Evolutionary conservation across 2,113 vertebrate species (phyloP), one percentile per base, ranked within the genome.

Genomic region (Malaclemys terrapin): DNA sequence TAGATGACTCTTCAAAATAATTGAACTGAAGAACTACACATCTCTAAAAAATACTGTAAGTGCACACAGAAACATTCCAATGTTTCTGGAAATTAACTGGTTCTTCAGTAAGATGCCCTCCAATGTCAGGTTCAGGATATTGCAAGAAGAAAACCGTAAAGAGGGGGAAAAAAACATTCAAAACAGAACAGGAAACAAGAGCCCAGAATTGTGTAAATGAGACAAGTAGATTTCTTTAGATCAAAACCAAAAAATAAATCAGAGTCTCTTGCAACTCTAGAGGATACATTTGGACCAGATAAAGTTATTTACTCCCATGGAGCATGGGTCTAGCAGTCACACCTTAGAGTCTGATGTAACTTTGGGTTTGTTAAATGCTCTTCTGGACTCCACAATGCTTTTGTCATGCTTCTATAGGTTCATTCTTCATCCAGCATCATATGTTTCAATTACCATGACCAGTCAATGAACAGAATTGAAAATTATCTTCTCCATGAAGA

Each of bases 331-430:
- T 9, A 6, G 35, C 31, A n/a, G 31, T 69, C 62, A 69, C 31
- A 69, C 8, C 16, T 69, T 17, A n/a, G 62, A 35, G 35, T 19
- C 16, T 35, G 31, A 69, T 69, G 62, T 65, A 76, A 14, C 16
- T 72, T 62, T 42, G 11, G 4, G 56, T 22, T 59, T 38, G 31
- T 20, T 20, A 85, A 82, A 24, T 10, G 35, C 75, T 12, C 83
- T 17, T 0, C 20, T 2, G 31, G 22, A 1, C 52, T 2, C 0
- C 2, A 1, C 57, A 7, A 50, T n/a, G 54, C 4, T 14, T 69
- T 49, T 4, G 3, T 76, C 72, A 45, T 45, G 22, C 10, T 45
- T 45, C 72, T 45, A 45, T n/a, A n/a, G 62, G 24, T 25, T 76
- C 20, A 6, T 76, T 88, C 83, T n/a, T 47, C 25, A 17, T 90